Conservation (phyloP, 2,888 invertebrate genomes). For the Chaitophorus viminalis region DNA sequence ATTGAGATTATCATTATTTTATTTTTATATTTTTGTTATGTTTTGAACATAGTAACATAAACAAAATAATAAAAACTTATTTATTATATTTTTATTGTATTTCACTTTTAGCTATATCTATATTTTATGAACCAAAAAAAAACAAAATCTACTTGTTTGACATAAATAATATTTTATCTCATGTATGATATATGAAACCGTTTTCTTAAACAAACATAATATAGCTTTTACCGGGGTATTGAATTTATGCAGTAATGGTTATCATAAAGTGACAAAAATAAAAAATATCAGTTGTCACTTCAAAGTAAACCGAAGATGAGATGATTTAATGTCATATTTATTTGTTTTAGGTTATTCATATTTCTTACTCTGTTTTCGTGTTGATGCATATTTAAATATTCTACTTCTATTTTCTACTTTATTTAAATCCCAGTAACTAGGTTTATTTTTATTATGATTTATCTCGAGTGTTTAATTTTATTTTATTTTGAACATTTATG, state of each 20-base stretch:
- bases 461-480: no score
- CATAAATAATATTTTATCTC: not conserved
- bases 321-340: not conserved
- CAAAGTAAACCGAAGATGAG: not conserved
- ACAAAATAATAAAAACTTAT: no score
- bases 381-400: not conserved
- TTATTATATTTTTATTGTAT: no score
- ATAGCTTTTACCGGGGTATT: constrained; percentile 20
- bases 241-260: not conserved
- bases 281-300: constrained; percentile 23
- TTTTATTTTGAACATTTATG: no score
- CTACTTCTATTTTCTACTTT: not conserved
- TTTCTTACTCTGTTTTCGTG: not conserved
- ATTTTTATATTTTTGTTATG: no score
- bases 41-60: no score
- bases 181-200: constrained; percentile 18
- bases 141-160: no score
- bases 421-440: not conserved
- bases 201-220: constrained; percentile 5
- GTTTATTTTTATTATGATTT: no score
- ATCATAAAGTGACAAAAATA: not conserved
- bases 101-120: no score
- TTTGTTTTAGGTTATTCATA: not conserved
- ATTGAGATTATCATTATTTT: no score
- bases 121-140: no score